Percentiles rank a stretch among this genome's conserved stretches.
Conservation (phyloP, 2,797 vertebrate species). For the Enteromius fasciolatus region DNA sequence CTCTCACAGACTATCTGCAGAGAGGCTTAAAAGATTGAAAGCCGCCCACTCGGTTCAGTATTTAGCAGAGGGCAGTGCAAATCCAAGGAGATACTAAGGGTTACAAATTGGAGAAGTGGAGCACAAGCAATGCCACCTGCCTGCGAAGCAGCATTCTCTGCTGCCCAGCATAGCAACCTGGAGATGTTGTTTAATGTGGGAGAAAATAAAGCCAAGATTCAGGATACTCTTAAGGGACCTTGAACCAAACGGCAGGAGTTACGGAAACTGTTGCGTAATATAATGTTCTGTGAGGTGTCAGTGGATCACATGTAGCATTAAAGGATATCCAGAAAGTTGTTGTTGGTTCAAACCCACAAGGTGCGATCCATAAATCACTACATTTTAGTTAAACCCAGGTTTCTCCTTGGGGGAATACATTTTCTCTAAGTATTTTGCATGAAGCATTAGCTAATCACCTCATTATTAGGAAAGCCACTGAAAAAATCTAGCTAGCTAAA, state of each 20-base stretch:
- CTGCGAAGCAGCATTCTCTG: background rate
- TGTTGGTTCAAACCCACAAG: background rate
- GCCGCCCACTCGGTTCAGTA: conserved; percentile 5
- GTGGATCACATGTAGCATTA: conserved; percentile 4
- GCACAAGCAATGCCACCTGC: conserved; percentile 29
- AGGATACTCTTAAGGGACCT: conserved; percentile 25
- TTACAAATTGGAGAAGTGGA: conserved; percentile 10
- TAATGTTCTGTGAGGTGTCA: background rate
- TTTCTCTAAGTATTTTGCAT: background rate
- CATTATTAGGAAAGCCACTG: background rate
- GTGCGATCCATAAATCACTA: background rate
- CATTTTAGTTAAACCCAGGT: background rate
- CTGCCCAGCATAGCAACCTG: background rate
- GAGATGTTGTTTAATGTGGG: conserved; percentile 10
- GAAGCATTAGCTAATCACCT: background rate
- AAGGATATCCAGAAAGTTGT: background rate
- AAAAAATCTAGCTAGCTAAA: background rate
- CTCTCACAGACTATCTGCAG: background rate
- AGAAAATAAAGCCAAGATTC: conserved; percentile 32
- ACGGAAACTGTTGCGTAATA: conserved; percentile 6
- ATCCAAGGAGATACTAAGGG: conserved; percentile 19
- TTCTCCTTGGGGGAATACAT: background rate
- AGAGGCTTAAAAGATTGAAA: conserved; percentile 20
- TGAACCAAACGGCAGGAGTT: conserved; percentile 20
- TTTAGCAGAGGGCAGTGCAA: background rate